Conservation (phyloP, 1,140 invertebrate genomes). For the Zaprionus kolodkinae region DNA sequence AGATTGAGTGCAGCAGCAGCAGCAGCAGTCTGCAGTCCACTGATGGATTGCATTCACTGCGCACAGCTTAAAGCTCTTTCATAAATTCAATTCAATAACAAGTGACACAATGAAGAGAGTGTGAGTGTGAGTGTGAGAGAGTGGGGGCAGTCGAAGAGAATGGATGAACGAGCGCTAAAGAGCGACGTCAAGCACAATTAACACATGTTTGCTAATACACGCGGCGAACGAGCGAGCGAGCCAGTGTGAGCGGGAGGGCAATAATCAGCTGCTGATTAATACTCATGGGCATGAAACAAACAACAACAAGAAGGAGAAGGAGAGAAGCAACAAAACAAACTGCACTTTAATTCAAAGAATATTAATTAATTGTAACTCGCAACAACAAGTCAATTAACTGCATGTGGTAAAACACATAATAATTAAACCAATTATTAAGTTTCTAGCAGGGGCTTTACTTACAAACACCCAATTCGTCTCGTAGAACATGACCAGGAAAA, state of each 20-base stretch:
- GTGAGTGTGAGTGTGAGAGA: neutral
- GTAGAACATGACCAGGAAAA: conserved; percentile 64
- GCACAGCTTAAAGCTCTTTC: conserved; percentile 8
- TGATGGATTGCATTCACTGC: conserved; percentile 43
- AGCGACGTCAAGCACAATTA: conserved; percentile 1
- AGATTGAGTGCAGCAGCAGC: conserved; percentile 37
- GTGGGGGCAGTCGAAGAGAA: conserved; percentile 9
- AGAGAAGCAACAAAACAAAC: neutral
- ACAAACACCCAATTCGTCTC: conserved; percentile 82
- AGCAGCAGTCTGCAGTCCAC: conserved; percentile 17
- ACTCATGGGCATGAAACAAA: conserved; percentile 32
- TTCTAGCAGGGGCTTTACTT: conserved; percentile 47
- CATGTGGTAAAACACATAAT: conserved; percentile 4
- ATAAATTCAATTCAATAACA: conserved; percentile 1
- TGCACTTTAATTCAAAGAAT: conserved; percentile 14
- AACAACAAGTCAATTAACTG: conserved; percentile 28
- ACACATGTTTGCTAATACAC: conserved; percentile 20
- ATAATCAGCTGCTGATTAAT: conserved; percentile 65
- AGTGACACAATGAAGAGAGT: conserved; percentile 7
- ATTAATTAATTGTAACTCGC: conserved; percentile 8
- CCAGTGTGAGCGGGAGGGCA: conserved; percentile 5
- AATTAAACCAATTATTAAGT: conserved; percentile 33
- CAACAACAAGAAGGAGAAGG: neutral
- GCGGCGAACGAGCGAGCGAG: neutral
- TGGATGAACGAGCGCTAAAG: neutral